Conservation (phyloP, 23 tunicate species). For the Ascidia mentula region DNA sequence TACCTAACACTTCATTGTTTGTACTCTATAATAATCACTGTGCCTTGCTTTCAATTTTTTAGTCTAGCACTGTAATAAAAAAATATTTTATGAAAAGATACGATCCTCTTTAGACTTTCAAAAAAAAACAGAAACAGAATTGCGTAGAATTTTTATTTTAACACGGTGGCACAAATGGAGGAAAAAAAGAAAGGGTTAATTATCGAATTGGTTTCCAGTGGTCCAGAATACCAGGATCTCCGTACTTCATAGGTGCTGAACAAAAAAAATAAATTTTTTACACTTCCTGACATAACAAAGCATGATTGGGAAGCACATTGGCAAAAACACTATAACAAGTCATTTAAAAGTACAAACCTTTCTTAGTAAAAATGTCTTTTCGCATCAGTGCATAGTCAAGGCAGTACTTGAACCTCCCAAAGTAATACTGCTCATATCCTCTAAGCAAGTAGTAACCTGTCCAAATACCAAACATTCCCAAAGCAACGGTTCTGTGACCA, state of each 20-base stretch:
- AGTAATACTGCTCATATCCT: slow-evolving; percentile 25
- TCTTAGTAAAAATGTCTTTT: slow-evolving; percentile 25
- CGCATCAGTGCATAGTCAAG: slow-evolving; percentile 44
- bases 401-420: slow-evolving; percentile 56
- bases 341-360: neutral
- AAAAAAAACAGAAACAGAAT: neutral
- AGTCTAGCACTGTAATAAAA: no score
- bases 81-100: no score
- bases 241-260: slow-evolving; percentile 15
- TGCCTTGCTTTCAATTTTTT: no score
- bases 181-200: neutral
- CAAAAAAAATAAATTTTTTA: neutral
- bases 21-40: no score
- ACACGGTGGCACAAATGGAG: neutral
- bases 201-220: slow-evolving; percentile 22
- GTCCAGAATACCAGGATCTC: slow-evolving; percentile 9
- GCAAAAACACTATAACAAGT: neutral
- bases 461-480: slow-evolving; percentile 25
- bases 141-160: neutral
- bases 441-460: slow-evolving; percentile 27
- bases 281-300: neutral
- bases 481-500: neutral
- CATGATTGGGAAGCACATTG: neutral
- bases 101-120: no score
- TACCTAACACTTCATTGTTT: no score